Evolutionary conservation across 1,140 invertebrate species (phyloP).

Genomic region (Drosophila nasuta): DNA sequence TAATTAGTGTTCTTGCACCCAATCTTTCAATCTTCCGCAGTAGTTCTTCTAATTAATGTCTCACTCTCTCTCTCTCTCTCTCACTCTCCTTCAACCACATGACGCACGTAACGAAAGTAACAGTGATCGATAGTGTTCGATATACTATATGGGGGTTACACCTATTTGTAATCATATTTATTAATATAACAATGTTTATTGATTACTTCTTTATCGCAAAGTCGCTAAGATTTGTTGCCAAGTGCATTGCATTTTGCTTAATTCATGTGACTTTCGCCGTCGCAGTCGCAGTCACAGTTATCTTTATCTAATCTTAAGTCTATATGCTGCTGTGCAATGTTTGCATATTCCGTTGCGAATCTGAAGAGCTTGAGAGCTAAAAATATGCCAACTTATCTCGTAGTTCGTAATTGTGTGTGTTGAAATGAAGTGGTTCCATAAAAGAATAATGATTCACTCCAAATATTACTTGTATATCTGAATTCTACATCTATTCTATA

Average conservation of each 20-base stretch:
- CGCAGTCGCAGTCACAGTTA: neutral
- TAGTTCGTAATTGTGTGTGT: neutral
- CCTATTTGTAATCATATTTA: constrained; percentile 27
- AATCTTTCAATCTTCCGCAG: constrained; percentile 13
- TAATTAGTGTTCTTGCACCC: constrained; percentile 42
- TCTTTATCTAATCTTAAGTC: constrained; percentile 41
- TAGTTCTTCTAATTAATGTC: constrained; percentile 16
- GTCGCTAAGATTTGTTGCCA: constrained; percentile 28
- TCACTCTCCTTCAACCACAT: no score
- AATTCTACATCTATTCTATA: no score
- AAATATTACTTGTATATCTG: no score
- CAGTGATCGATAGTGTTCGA: constrained; percentile 32
- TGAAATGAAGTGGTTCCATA: neutral
- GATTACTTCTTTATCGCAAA: constrained; percentile 28
- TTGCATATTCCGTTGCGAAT: neutral
- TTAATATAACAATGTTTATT: constrained; percentile 21
- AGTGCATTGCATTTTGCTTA: constrained; percentile 26
- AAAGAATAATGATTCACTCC: neutral
- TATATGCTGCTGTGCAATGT: constrained; percentile 3
- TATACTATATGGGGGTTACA: neutral
- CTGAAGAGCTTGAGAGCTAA: neutral
- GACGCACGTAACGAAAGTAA: constrained; percentile 26
- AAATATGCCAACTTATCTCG: neutral
- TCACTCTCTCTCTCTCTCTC: no score
- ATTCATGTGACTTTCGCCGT: constrained; percentile 20